These are phyloP conservation scores for Meliscaeva auricollis DNA, from an alignment of 2,888 invertebrate genomes.

Conservation along the genomic window DNA sequence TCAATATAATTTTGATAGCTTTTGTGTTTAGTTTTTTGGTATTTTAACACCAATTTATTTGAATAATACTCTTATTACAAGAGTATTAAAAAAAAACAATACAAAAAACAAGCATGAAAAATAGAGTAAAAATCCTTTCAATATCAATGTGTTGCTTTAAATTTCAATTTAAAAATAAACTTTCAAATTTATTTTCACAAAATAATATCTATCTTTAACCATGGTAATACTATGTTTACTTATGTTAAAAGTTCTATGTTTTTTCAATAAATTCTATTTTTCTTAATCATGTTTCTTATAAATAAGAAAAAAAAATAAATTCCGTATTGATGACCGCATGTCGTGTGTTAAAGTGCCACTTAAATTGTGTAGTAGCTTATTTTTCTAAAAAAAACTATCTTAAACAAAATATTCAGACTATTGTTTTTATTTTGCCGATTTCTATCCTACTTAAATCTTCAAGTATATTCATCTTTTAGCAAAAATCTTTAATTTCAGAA, in stretches of 20 bases:
- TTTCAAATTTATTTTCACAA: slow-evolving; percentile 5
- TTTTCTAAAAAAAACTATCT: neutral
- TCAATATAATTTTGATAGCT: slow-evolving; percentile 24
- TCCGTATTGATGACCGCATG: slow-evolving; percentile 53
- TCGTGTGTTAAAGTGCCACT: slow-evolving; percentile 41
- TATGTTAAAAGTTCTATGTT: slow-evolving; percentile 31
- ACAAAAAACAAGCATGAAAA: slow-evolving; percentile 56
- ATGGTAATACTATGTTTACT: slow-evolving; percentile 60
- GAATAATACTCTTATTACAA: slow-evolving; percentile 4
- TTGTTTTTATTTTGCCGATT: slow-evolving; percentile 14
- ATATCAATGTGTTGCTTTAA: slow-evolving; percentile 65
- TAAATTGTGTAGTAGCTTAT: slow-evolving; percentile 47
- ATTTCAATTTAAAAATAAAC: neutral
- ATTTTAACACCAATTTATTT: neutral
- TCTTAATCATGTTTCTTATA: neutral
- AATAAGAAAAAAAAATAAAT: neutral
- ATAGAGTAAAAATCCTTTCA: slow-evolving; percentile 72
- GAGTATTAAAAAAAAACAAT: slow-evolving; percentile 5
- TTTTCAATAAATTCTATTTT: neutral
- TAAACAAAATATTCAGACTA: neutral
- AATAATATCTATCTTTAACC: neutral
- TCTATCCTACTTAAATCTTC: slow-evolving; percentile 29
- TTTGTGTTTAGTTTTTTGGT: slow-evolving; percentile 61
- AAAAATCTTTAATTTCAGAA: slow-evolving; percentile 5
- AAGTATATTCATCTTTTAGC: slow-evolving; percentile 29